phyloP scores from a whole-genome alignment of 2,888 invertebrate genomes.

The Clanis bilineata region DNA sequence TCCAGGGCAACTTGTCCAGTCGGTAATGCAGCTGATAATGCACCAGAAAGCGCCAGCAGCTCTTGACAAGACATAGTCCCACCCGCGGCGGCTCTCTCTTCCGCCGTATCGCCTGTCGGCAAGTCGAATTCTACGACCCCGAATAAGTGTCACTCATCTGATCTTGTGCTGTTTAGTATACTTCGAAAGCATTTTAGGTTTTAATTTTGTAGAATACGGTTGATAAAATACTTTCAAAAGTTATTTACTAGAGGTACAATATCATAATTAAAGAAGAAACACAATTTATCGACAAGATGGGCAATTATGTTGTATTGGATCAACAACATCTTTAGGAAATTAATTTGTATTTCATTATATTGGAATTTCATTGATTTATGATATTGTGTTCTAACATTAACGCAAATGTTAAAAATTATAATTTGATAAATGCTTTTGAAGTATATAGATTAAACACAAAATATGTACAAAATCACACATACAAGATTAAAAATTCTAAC shows the following conservation, averaged over 20 bases:
- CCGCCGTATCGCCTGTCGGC: conserved; percentile 72
- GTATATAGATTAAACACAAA: neutral
- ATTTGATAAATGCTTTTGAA: conserved; percentile 31
- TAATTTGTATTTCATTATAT: too few relatives aligned
- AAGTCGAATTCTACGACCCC: conserved; percentile 76
- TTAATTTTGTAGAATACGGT: neutral
- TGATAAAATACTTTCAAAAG: neutral
- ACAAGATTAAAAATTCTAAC: conserved; percentile 25
- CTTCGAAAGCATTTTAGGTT: conserved; percentile 13
- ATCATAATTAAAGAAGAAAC: neutral
- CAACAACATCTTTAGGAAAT: too few relatives aligned
- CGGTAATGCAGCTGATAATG: conserved; percentile 94
- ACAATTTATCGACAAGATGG: too few relatives aligned
- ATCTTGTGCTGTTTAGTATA: conserved; percentile 25
- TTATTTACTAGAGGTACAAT: neutral
- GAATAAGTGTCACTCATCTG: conserved; percentile 50
- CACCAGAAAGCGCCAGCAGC: conserved; percentile 94
- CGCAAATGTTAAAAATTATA: too few relatives aligned
- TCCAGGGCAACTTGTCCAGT: conserved; percentile 93
- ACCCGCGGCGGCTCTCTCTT: conserved; percentile 71
- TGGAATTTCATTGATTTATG: too few relatives aligned
- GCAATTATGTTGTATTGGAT: too few relatives aligned
- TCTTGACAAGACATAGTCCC: conserved; percentile 93
- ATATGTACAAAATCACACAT: neutral
- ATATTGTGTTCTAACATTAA: too few relatives aligned